Evolutionary conservation across 2,113 vertebrate species (phyloP).

Genomic region (Amblyornis subalaris): DNA sequence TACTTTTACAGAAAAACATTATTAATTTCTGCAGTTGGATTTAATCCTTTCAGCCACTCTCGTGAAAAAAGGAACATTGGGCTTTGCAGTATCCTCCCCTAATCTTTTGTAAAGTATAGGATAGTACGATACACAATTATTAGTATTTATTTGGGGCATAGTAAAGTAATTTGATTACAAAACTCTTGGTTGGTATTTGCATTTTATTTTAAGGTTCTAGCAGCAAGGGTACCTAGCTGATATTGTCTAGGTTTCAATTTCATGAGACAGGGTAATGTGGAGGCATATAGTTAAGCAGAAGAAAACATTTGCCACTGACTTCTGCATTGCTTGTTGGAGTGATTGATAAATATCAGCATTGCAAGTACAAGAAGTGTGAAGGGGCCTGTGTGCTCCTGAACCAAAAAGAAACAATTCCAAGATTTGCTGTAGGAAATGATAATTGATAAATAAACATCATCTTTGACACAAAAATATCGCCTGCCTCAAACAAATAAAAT

Average conservation of each 20-base stretch:
- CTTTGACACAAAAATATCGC: neutral
- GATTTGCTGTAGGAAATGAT: neutral
- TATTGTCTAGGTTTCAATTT: neutral
- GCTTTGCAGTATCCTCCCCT: neutral
- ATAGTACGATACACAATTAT: neutral
- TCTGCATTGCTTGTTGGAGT: neutral
- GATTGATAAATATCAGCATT: neutral
- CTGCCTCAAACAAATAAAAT: neutral
- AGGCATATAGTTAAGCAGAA: neutral
- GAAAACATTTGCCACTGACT: neutral
- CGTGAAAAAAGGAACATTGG: neutral
- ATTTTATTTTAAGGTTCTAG: neutral
- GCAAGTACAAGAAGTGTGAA: neutral
- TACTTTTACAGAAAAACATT: neutral
- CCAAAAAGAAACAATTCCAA: neutral
- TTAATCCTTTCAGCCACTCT: neutral
- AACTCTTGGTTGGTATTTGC: neutral
- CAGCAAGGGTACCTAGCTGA: neutral
- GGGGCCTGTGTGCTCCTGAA: neutral
- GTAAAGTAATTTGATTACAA: neutral
- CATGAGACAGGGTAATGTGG: neutral
- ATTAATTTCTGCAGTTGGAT: neutral
- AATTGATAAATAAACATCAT: neutral
- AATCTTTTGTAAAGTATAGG: rapidly evolving
- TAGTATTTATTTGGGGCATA: neutral